These are phyloP conservation scores for Cylloceria caligata DNA, from an alignment of 2,888 invertebrate species.

Conservation along the genomic window DNA sequence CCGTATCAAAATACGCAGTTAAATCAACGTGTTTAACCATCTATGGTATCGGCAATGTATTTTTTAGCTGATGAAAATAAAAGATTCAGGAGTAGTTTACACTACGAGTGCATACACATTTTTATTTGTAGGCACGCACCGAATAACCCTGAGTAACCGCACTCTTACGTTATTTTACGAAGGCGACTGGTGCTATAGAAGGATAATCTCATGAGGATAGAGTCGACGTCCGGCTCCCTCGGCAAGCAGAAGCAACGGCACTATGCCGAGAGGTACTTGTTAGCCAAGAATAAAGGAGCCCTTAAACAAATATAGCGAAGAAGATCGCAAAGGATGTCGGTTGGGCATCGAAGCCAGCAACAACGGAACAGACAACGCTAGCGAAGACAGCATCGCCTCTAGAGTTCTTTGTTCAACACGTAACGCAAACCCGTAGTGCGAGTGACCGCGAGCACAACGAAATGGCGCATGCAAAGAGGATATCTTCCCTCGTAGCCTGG, in stretches of 20 bases:
- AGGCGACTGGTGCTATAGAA: conserved; percentile 12
- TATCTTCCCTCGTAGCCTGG: conserved; percentile 31
- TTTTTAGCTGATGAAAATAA: neutral
- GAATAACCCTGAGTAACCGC: no score
- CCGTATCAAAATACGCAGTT: no score
- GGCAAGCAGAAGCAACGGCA: conserved; percentile 39
- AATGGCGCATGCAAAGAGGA: conserved; percentile 68
- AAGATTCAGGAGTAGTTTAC: conserved; percentile 4
- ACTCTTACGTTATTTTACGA: conserved; percentile 54
- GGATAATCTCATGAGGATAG: conserved; percentile 38
- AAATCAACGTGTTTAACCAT: no score
- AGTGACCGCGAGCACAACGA: conserved; percentile 19
- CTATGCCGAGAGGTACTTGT: conserved; percentile 46
- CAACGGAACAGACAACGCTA: neutral
- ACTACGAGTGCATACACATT: no score
- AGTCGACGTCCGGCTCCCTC: conserved; percentile 24
- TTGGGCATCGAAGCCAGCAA: conserved; percentile 30
- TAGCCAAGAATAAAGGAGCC: conserved; percentile 61
- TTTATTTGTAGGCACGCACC: no score
- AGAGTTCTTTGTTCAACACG: conserved; percentile 73
- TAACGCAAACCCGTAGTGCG: conserved; percentile 68
- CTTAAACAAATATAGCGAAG: conserved; percentile 65
- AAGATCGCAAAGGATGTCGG: conserved; percentile 54
- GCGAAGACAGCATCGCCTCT: conserved; percentile 12
- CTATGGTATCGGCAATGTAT: no score